Evolutionary conservation across 2,797 vertebrate species (phyloP), one percentile per base, ranked within the genome.

Genomic region (Sebastes variabilis): DNA sequence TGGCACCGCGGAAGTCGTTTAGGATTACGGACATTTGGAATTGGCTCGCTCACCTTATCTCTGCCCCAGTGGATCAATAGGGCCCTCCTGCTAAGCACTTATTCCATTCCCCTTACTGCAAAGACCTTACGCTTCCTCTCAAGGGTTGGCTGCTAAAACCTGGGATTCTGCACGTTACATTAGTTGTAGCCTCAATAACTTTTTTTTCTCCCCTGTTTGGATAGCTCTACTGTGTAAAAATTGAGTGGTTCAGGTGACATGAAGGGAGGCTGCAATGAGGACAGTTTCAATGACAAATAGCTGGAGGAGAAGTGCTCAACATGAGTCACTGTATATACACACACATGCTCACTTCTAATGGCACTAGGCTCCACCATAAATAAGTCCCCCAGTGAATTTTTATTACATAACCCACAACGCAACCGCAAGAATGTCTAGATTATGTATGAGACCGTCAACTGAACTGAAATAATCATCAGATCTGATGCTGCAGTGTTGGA

Each of bases 1-100:
- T 58, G 77, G 65, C 70, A 83, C 46, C 56, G 67, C 32, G 1
- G 65, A 64, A 81, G 83, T 87, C 74, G 56, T 89, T 91, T 80
- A 84, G 78, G 77, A 90, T 92, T 89, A 89, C 56, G 80, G 32
- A 67, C 54, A 69, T 81, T 80, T 90, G 76, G 82, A 91, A 87
- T 22, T 56, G 69, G 75, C 87, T 85, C 80, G 58, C 65, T 83
- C 77, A 65, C 65, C 78, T 92, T 83, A 92, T 93, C 89, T 91
- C 75, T 74, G 72, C 73, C 75, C 85, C 81, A 82, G 65, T 30
- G 72, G 84, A 93, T 93, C 92, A 88, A 93, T 91, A 89, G 10
- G 46, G 49, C 81, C 78, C 79, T 83, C 77, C 85, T 88, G 87
- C 85, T 86, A 83, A 82, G 86, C 84, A 85, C 83, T 87, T 86